Evolutionary conservation across 1,140 invertebrate species (phyloP).

Genomic region (Drosophila prosaltans): DNA sequence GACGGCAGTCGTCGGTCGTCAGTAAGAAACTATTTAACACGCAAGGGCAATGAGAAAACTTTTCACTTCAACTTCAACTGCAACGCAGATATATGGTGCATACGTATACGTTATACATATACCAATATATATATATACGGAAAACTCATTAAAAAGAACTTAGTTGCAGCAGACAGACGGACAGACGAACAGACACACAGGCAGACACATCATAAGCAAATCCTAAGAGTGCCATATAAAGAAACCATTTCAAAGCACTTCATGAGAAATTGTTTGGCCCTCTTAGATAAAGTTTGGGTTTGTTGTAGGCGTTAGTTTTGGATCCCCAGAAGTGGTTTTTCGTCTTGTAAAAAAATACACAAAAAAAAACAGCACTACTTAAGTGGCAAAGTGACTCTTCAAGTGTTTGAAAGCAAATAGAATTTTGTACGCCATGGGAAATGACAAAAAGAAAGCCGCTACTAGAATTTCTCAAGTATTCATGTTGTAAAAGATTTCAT

Average conservation of each 20-base stretch:
- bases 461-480: neutral
- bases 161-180: conserved; percentile 37
- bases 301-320: conserved; percentile 57
- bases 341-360: neutral
- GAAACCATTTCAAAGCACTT: conserved; percentile 61
- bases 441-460: neutral
- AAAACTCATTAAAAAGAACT: conserved; percentile 68
- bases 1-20: neutral
- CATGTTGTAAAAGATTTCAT: conserved; percentile 1
- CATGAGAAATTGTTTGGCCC: conserved; percentile 19
- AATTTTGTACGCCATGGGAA: conserved; percentile 1
- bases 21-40: conserved; percentile 27
- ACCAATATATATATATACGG: conserved; percentile 14
- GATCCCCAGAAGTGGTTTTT: conserved; percentile 4
- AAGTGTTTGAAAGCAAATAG: conserved; percentile 8
- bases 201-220: conserved; percentile 17
- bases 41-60: conserved; percentile 43
- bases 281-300: conserved; percentile 18
- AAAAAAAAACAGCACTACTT: conserved; percentile 6
- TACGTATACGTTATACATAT: conserved; percentile 4
- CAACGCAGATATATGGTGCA: conserved; percentile 59
- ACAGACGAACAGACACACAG: neutral
- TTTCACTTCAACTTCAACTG: conserved; percentile 51
- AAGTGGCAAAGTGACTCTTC: conserved; percentile 9
- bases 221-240: conserved; percentile 33